Conservation (phyloP, 2,797 vertebrate species). For the Rallus crepitans region DNA sequence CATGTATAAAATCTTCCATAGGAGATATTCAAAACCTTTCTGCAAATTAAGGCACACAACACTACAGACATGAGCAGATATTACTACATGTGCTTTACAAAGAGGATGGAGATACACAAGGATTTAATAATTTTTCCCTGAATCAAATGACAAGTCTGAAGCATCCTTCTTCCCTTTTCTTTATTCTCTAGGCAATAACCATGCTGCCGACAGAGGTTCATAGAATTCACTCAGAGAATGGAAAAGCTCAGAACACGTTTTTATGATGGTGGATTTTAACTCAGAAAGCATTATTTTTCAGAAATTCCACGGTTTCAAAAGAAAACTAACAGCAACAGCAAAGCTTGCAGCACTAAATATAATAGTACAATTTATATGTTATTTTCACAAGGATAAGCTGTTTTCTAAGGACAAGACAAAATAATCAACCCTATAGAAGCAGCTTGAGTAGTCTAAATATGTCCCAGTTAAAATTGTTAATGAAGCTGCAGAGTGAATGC, state of each 20-base stretch:
- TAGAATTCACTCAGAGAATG: background rate
- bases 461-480: conserved; percentile 71
- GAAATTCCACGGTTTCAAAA: conserved; percentile 12
- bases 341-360: conserved; percentile 57
- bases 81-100: background rate
- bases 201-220: background rate
- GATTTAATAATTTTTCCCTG: background rate
- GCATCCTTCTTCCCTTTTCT: background rate
- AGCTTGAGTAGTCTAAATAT: conserved; percentile 63
- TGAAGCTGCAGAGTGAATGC: conserved; percentile 66
- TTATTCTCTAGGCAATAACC: background rate
- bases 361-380: conserved; percentile 53
- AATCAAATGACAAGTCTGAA: background rate
- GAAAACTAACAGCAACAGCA: conserved; percentile 30
- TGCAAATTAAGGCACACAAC: background rate
- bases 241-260: background rate
- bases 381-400: conserved; percentile 68
- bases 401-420: conserved; percentile 68
- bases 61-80: background rate
- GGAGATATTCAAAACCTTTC: background rate
- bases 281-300: background rate
- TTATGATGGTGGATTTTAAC: background rate
- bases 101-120: background rate
- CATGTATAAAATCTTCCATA: background rate
- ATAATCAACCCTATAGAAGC: conserved; percentile 61